Percentiles rank a stretch among this genome's conserved stretches.
Conservation (phyloP, 2,888 invertebrate species). For the Argyra leucocephala region DNA sequence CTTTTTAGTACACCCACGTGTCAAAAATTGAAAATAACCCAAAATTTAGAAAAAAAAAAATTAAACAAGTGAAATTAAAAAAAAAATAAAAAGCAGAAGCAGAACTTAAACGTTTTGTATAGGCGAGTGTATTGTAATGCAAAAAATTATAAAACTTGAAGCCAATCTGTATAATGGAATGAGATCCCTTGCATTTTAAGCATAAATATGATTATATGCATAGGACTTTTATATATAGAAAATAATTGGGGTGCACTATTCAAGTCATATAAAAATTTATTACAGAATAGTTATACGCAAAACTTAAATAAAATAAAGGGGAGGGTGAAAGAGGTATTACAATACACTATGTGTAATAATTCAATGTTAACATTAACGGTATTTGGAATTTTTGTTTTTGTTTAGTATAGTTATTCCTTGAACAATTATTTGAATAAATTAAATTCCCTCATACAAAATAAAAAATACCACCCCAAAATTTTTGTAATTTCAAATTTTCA, state of each 20-base stretch:
- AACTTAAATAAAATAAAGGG: not conserved
- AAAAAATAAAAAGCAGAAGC: not conserved
- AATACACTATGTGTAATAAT: not conserved
- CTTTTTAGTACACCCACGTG: constrained; percentile 18
- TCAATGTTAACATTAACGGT: not conserved
- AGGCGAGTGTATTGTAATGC: not conserved
- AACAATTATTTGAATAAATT: not conserved
- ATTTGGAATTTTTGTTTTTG: not conserved
- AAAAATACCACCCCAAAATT: no score
- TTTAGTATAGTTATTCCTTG: not conserved
- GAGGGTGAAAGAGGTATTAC: not conserved
- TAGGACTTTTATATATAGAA: not conserved
- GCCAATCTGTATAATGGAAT: constrained; percentile 3
- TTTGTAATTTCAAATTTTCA: no score
- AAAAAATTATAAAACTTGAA: not conserved
- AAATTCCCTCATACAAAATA: not conserved
- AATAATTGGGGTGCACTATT: no score
- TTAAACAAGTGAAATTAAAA: not conserved
- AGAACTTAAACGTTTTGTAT: no score
- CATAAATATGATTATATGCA: not conserved
- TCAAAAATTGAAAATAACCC: not conserved
- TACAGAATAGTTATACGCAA: not conserved
- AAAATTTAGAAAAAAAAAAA: not conserved
- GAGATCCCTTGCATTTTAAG: not conserved
- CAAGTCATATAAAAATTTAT: no score